Percentiles rank a stretch among this genome's conserved stretches.
phyloP scores from a whole-genome alignment of 2,888 invertebrate species.

The Dendrolimus houi region DNA sequence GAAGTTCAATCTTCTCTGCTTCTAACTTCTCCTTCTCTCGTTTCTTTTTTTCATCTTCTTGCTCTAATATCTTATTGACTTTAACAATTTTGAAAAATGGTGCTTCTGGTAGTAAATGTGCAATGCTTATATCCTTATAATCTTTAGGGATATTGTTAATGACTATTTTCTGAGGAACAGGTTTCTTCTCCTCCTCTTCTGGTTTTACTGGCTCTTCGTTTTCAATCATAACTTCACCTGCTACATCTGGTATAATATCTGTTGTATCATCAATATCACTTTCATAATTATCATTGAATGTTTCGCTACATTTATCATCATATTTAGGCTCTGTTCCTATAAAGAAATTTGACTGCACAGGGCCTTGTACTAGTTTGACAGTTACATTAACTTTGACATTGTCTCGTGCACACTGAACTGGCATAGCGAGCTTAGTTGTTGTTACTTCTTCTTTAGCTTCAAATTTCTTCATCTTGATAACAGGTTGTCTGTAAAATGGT shows the following conservation, averaged over 20 bases:
- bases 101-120: conserved; percentile 43
- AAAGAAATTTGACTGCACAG: conserved; percentile 5
- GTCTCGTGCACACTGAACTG: conserved; percentile 32
- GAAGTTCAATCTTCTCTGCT: conserved; percentile 25
- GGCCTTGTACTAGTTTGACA: conserved; percentile 26
- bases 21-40: not conserved
- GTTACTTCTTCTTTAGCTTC: conserved; percentile 7
- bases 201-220: conserved; percentile 26
- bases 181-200: not conserved
- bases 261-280: conserved; percentile 14
- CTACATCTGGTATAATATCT: conserved; percentile 47
- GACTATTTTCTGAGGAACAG: conserved; percentile 27
- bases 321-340: not conserved
- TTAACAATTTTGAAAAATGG: conserved; percentile 59
- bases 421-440: conserved; percentile 30
- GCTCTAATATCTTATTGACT: conserved; percentile 30
- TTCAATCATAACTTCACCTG: conserved; percentile 50
- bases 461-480: conserved; percentile 44
- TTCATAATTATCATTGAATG: conserved; percentile 14
- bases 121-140: conserved; percentile 39
- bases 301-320: conserved; percentile 7
- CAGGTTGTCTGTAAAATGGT: conserved; percentile 10
- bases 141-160: conserved; percentile 36
- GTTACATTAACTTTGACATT: conserved; percentile 16
- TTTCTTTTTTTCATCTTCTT: conserved; percentile 4